Conservation (phyloP, 2,888 invertebrate genomes). For the Odontocerum albicorne region DNA sequence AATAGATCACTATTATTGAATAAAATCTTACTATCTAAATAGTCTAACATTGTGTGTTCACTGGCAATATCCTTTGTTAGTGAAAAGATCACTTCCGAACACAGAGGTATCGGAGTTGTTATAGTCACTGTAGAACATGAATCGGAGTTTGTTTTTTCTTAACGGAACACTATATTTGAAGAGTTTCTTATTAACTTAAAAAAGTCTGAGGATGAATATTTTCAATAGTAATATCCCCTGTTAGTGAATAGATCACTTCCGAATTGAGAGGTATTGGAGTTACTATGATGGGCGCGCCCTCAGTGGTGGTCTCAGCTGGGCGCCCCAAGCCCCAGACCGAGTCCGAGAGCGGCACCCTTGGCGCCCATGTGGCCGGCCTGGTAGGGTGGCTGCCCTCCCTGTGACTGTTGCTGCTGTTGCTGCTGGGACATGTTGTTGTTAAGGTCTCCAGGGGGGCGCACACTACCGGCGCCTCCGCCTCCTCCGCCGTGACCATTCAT, state of each 20-base stretch:
- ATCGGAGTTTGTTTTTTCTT: too few species aligned
- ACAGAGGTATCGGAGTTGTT: too few species aligned
- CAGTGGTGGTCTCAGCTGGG: slow-evolving; percentile 64
- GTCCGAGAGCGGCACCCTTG: slow-evolving; percentile 56
- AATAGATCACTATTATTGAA: too few species aligned
- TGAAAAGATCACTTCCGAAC: too few species aligned
- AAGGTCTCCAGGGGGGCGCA: slow-evolving; percentile 59
- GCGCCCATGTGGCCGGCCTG: slow-evolving; percentile 53
- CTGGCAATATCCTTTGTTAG: too few species aligned
- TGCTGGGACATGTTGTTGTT: slow-evolving; percentile 69
- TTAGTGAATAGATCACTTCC: slow-evolving; percentile 14
- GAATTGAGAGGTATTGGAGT: slow-evolving; percentile 13
- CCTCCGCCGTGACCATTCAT: slow-evolving; percentile 54
- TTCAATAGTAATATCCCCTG: slow-evolving; percentile 25
- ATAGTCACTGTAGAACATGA: too few species aligned
- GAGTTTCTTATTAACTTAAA: too few species aligned
- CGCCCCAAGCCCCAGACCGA: slow-evolving; percentile 63
- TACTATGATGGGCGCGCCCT: slow-evolving; percentile 41
- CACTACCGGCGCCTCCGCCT: slow-evolving; percentile 40
- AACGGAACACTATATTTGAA: too few species aligned
- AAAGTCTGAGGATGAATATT: too few species aligned
- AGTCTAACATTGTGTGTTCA: too few species aligned
- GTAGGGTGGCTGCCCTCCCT: slow-evolving; percentile 42
- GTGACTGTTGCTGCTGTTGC: slow-evolving; percentile 41
- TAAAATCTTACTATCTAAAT: too few species aligned